phyloP scores from a whole-genome alignment of 2,113 vertebrate species.

The Cheilinus undulatus region DNA sequence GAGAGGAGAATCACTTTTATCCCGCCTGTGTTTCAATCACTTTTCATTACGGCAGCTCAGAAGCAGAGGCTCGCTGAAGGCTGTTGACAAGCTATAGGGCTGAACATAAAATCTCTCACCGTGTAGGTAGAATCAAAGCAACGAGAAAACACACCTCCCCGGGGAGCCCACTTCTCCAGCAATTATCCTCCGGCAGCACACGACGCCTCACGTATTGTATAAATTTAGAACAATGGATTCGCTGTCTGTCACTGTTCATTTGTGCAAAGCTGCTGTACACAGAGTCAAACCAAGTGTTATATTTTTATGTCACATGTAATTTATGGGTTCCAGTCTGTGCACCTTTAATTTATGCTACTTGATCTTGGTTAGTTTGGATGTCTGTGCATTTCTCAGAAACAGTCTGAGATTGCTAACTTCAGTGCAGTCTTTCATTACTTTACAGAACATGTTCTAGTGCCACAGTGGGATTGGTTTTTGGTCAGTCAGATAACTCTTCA shows the following conservation, averaged over 20 bases:
- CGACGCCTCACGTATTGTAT: slow-evolving; percentile 34
- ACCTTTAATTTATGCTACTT: neutral
- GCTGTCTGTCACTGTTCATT: slow-evolving; percentile 44
- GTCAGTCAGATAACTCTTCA: too few species aligned
- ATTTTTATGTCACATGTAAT: slow-evolving; percentile 28
- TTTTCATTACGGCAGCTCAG: slow-evolving; percentile 64
- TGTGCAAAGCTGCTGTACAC: slow-evolving; percentile 14
- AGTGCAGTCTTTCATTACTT: too few species aligned
- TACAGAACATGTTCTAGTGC: too few species aligned
- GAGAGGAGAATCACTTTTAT: slow-evolving; percentile 51
- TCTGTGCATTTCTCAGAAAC: neutral
- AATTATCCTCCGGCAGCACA: slow-evolving; percentile 63
- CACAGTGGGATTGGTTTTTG: too few species aligned
- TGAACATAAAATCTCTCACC: slow-evolving; percentile 62
- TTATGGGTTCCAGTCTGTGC: slow-evolving; percentile 12
- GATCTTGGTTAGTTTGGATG: neutral
- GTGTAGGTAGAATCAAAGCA: slow-evolving; percentile 69
- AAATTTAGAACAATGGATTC: slow-evolving; percentile 54
- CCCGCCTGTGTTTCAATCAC: slow-evolving; percentile 57
- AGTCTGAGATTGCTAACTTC: too few species aligned
- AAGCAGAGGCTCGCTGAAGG: slow-evolving; percentile 59
- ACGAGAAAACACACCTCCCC: slow-evolving; percentile 51
- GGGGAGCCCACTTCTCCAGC: slow-evolving; percentile 53
- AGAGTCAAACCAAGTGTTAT: slow-evolving; percentile 28
- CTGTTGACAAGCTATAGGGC: slow-evolving; percentile 70